Conservation (phyloP, 2,797 vertebrate genomes). For the Mormyrus hasselquistii region DNA sequence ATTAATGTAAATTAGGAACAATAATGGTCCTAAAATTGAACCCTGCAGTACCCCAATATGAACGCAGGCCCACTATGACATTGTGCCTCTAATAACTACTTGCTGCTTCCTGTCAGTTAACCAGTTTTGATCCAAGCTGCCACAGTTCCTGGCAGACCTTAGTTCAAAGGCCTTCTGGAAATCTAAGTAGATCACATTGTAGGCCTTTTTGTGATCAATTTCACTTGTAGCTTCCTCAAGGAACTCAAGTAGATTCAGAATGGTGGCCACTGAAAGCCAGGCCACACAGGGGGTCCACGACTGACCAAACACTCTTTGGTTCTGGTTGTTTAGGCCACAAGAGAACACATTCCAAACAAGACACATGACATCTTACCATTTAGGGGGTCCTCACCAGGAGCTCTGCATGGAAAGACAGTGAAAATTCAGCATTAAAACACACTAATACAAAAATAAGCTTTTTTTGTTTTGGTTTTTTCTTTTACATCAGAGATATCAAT, state of each 20-base stretch:
- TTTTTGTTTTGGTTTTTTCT: not conserved
- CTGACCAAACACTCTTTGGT: not conserved
- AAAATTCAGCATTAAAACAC: not conserved
- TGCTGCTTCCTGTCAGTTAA: too few species aligned
- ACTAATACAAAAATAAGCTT: not conserved
- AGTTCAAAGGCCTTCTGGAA: too few species aligned
- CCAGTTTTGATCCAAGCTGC: too few species aligned
- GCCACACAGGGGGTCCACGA: not conserved
- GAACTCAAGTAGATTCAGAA: not conserved
- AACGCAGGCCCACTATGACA: too few species aligned
- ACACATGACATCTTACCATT: slow-evolving; percentile 65
- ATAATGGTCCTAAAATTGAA: too few species aligned
- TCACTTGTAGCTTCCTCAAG: too few species aligned
- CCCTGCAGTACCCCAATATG: too few species aligned
- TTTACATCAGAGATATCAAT: not conserved
- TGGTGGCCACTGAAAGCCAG: not conserved
- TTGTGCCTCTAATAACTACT: too few species aligned
- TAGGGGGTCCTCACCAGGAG: slow-evolving; percentile 72
- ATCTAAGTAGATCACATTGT: too few species aligned
- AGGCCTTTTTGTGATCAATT: too few species aligned
- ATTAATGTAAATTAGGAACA: too few species aligned
- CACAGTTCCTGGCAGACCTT: too few species aligned
- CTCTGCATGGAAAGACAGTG: slow-evolving; percentile 50
- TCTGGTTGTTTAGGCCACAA: not conserved
- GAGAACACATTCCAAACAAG: not conserved